Evolutionary conservation across 2,113 vertebrate genomes (phyloP).

Genomic region (Saccopteryx bilineata): DNA sequence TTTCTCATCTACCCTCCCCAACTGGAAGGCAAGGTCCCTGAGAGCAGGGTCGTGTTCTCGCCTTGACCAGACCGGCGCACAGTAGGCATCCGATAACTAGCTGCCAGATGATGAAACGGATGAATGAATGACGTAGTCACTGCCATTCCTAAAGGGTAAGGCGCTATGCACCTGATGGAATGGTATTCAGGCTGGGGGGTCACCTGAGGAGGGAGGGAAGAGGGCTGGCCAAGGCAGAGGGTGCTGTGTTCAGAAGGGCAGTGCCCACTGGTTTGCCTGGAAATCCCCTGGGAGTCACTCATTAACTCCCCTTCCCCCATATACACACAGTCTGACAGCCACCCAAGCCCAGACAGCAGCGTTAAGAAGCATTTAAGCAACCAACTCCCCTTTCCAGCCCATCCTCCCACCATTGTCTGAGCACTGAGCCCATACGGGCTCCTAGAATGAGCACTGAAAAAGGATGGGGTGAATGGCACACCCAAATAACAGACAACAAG

Average conservation of each 20-base stretch:
- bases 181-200: not conserved
- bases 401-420: rapidly evolving
- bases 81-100: rapidly evolving
- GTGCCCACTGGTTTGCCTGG: not conserved
- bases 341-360: not conserved
- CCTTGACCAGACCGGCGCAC: not conserved
- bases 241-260: not conserved
- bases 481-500: not conserved
- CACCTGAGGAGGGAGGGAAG: too few relatives aligned
- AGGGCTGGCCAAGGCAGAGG: not conserved
- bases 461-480: rapidly evolving
- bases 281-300: constrained; percentile 66
- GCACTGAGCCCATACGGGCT: rapidly evolving
- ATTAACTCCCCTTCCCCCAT: not conserved
- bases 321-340: not conserved
- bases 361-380: not conserved
- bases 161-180: not conserved
- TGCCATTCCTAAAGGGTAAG: not conserved
- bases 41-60: rapidly evolving
- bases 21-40: not conserved
- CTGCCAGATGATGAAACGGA: not conserved
- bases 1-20: rapidly evolving
- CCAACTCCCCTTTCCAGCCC: not conserved
- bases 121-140: too few relatives aligned
- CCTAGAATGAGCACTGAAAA: too few relatives aligned